Evolutionary conservation across 2,888 invertebrate species (phyloP).

Genomic region (Meiosimyza decipiens): DNA sequence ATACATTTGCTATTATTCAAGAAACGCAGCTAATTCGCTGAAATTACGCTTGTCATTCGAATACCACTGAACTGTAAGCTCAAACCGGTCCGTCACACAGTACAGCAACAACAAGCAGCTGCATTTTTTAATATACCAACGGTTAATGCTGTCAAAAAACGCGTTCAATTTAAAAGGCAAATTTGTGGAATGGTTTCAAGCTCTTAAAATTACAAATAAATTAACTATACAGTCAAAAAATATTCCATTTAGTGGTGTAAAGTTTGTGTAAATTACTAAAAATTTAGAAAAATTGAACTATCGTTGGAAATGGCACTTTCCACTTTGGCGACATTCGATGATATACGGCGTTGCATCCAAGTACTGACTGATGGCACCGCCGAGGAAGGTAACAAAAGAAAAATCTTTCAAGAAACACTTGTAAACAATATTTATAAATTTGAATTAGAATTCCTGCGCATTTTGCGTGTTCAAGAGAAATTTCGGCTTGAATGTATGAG

Average conservation of each 20-base stretch:
- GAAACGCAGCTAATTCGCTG: too few species aligned
- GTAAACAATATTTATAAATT: not conserved
- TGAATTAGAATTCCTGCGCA: constrained; percentile 77
- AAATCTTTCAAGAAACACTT: constrained; percentile 4
- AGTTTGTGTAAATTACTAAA: not conserved
- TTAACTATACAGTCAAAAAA: too few species aligned
- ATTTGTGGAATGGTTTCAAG: constrained; percentile 6
- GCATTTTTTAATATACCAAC: constrained; percentile 28
- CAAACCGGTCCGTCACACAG: constrained; percentile 8
- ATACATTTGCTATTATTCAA: too few species aligned
- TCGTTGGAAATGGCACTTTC: constrained; percentile 68
- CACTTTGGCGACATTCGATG: constrained; percentile 77
- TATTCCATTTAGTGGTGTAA: not conserved
- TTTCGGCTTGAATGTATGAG: constrained; percentile 77
- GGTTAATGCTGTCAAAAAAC: constrained; percentile 24
- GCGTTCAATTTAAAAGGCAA: constrained; percentile 17
- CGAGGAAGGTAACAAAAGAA: constrained; percentile 72
- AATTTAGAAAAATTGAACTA: not conserved
- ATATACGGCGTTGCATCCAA: constrained; percentile 75
- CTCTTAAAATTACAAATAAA: not conserved
- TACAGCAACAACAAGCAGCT: constrained; percentile 31
- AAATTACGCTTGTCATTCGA: not conserved
- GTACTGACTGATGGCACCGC: constrained; percentile 75
- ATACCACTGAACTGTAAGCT: constrained; percentile 7
- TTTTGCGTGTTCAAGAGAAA: constrained; percentile 79